Conservation (phyloP, 2,888 invertebrate species). For the Patella depressa region DNA sequence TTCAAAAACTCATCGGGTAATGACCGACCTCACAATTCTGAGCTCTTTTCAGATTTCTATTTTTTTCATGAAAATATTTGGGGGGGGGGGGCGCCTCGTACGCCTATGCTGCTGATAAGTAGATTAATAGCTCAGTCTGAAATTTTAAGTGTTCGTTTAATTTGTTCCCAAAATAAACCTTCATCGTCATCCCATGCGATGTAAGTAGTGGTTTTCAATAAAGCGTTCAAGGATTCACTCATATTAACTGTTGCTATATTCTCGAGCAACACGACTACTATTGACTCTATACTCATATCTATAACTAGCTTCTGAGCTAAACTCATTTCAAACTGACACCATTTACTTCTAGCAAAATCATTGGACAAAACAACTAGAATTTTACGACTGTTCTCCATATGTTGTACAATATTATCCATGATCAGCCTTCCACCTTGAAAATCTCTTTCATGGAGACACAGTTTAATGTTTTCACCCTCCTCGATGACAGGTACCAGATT, state of each 20-base stretch:
- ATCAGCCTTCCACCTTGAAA: constrained; percentile 81
- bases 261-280: constrained; percentile 79
- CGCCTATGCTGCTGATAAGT: too few species aligned
- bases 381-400: constrained; percentile 79
- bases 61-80: too few species aligned
- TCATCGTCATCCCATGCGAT: constrained; percentile 75
- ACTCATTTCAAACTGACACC: constrained; percentile 83
- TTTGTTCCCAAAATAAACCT: too few species aligned
- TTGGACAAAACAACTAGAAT: constrained; percentile 79
- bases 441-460: constrained; percentile 81
- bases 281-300: constrained; percentile 74
- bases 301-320: constrained; percentile 76
- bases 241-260: constrained; percentile 77
- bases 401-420: constrained; percentile 80
- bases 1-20: too few species aligned
- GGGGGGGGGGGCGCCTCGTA: too few species aligned
- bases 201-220: constrained; percentile 81
- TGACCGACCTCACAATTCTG: too few species aligned
- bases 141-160: too few species aligned
- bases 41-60: too few species aligned
- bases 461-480: constrained; percentile 66
- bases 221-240: constrained; percentile 78
- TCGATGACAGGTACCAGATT: constrained; percentile 79
- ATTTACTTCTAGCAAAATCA: constrained; percentile 78
- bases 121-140: too few species aligned